Evolutionary conservation across 2,113 vertebrate species (phyloP), one percentile per base, ranked within the genome.

Genomic region (Gavialis gangeticus): DNA sequence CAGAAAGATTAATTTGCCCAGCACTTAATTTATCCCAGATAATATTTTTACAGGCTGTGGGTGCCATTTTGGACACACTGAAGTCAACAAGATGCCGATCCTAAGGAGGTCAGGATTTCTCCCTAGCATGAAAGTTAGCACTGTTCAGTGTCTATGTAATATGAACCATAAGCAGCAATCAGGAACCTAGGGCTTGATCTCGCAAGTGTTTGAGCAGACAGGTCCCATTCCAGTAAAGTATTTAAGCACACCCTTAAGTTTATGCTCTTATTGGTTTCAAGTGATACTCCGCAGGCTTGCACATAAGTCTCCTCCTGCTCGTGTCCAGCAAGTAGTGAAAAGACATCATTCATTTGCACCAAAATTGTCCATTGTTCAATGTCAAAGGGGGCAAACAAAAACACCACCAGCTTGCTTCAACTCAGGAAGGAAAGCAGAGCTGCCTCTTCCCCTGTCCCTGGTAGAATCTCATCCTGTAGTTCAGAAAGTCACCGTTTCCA

Each of bases 391-490:
- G 66, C 81, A 88, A 95, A 88, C 6, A 84, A 91, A 94, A 96
- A 95, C 92, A 86, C 88, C 76, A 0, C 63, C 37, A 2, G 90
- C 87, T 95, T 96, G 94, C 87, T 88, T 87, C 76, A 79, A 18
- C 59, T 91, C 54, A 0, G n/a, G 92, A 91, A 10, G 95, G 90
- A 94, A 95, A 96, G 78, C 91, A 91, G 92, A 73, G 86, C 90
- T 92, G 82, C 91, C 91, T 85, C 14, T 84, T 88, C 3, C 73
- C n/a, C 88, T 92, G 92, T 28, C 71, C 89, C 92, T 6, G 27
- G 28, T 73, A 91, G 89, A 94, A 92, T 97, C 90, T 84, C 91
- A 93, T 84, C 91, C 91, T 77, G 88, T 73, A 34, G 84, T 95
- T 88, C 95, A 87, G 84, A 87, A 71, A 22, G 84, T 21, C 85